These are phyloP conservation scores for Hetaerina titia DNA, from an alignment of 2,888 invertebrate genomes.

Conservation along the genomic window DNA sequence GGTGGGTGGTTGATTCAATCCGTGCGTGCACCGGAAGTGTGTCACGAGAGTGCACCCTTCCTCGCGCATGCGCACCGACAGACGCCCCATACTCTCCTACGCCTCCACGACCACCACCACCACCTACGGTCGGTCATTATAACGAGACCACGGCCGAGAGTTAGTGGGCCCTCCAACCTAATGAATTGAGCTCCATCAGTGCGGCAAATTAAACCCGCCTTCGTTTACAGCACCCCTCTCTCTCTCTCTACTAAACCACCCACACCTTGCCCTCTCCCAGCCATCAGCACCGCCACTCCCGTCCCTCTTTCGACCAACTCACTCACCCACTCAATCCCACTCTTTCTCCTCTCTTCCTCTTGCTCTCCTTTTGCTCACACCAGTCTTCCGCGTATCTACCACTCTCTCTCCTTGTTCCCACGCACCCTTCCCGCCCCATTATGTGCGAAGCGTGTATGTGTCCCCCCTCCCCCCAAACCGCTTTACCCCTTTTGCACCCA, in stretches of 20 bases:
- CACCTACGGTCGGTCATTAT: slow-evolving; percentile 12
- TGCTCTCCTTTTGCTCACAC: not conserved
- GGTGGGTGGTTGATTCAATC: not conserved
- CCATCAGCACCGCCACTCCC: not conserved
- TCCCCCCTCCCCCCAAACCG: too few relatives aligned
- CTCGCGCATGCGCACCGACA: not conserved
- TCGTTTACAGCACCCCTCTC: not conserved
- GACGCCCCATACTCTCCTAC: not conserved
- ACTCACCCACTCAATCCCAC: not conserved
- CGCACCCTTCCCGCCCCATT: too few relatives aligned
- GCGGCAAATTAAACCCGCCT: slow-evolving; percentile 32
- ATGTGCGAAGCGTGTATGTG: too few relatives aligned
- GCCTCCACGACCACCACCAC: not conserved
- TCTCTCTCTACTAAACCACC: not conserved
- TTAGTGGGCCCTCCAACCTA: not conserved
- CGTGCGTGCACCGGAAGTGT: slow-evolving; percentile 1
- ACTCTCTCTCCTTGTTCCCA: not conserved
- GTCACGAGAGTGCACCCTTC: not conserved
- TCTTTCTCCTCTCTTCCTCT: not conserved
- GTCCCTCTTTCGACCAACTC: not conserved
- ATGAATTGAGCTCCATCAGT: slow-evolving; percentile 43
- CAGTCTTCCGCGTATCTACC: not conserved
- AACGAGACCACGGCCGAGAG: not conserved
- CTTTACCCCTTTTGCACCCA: too few relatives aligned
- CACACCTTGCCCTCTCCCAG: too few relatives aligned